Evolutionary conservation across 2,888 invertebrate genomes (phyloP).

Genomic region (Drosophila buzzatii): DNA sequence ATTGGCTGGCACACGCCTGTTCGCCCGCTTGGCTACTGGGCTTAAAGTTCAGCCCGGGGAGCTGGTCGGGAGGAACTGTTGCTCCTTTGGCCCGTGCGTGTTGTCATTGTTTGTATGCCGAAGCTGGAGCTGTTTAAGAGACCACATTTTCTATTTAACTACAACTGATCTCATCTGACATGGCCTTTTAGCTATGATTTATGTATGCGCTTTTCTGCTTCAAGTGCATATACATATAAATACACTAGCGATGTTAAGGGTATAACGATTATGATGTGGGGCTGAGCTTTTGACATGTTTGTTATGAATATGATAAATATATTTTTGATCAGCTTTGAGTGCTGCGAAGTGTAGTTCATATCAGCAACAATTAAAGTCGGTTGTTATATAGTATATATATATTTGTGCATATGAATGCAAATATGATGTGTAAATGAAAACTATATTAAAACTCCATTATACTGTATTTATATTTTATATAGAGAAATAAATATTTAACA

Average conservation of each 20-base stretch:
- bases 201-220: slow-evolving; percentile 58
- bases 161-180: slow-evolving; percentile 45
- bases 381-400: not conserved
- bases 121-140: slow-evolving; percentile 6
- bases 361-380: not conserved
- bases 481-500: not conserved
- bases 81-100: slow-evolving; percentile 50
- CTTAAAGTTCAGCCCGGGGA: slow-evolving; percentile 58
- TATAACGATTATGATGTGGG: not conserved
- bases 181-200: slow-evolving; percentile 68
- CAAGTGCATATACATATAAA: slow-evolving; percentile 59
- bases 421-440: too few species aligned
- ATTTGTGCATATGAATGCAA: not conserved
- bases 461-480: too few species aligned
- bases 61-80: not conserved
- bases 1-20: slow-evolving; percentile 50
- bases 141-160: slow-evolving; percentile 16
- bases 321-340: not conserved
- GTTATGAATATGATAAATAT: not conserved
- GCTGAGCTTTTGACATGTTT: not conserved
- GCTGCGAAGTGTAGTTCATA: not conserved
- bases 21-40: slow-evolving; percentile 56
- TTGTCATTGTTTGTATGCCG: slow-evolving; percentile 20
- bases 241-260: not conserved
- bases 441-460: too few species aligned